Conservation (phyloP, 2,113 vertebrate species). For the Epinephelus cyanopodus region DNA sequence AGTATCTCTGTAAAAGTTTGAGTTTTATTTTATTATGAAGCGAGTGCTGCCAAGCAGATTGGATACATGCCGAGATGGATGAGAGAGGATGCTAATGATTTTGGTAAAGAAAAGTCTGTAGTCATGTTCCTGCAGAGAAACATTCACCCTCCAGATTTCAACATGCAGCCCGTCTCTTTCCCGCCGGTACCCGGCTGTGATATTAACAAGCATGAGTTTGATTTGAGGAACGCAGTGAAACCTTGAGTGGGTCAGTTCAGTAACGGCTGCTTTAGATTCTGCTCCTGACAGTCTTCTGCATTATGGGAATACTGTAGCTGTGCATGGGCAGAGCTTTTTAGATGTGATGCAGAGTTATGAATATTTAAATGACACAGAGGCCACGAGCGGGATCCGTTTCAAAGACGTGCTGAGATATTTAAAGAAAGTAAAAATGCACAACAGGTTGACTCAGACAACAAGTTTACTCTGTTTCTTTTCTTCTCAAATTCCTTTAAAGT, state of each 20-base stretch:
- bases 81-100: conserved; percentile 7
- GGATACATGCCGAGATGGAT: conserved; percentile 2
- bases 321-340: neutral
- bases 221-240: neutral
- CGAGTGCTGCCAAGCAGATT: conserved; percentile 28
- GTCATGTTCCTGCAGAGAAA: neutral
- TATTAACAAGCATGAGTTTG: neutral
- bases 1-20: conserved; percentile 24
- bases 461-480: neutral
- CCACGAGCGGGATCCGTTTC: neutral
- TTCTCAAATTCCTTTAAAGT: neutral
- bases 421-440: neutral
- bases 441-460: too few relatives aligned
- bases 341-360: conserved; percentile 10
- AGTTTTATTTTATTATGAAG: conserved; percentile 8
- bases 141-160: neutral
- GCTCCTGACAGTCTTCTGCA: neutral
- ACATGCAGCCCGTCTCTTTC: neutral
- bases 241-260: conserved; percentile 9
- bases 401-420: neutral
- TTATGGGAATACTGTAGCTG: neutral
- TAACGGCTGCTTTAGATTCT: conserved; percentile 15
- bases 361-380: conserved; percentile 21
- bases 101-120: neutral
- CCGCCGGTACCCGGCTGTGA: neutral